Evolutionary conservation across 2,797 vertebrate species (phyloP), one percentile per base, ranked within the genome.

Genomic region (Coregonus ussuriensis): DNA sequence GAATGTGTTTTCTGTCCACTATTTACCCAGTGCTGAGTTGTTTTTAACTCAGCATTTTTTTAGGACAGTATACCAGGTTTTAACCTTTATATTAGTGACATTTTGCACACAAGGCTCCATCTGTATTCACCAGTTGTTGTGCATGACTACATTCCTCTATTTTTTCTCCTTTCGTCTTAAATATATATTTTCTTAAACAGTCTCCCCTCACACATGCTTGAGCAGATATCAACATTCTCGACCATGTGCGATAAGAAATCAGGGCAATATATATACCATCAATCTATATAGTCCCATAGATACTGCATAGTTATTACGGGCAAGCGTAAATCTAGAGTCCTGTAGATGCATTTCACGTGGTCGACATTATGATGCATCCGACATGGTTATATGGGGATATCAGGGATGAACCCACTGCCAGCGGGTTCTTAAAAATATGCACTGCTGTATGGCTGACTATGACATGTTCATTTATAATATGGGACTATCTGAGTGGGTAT

Each of bases 391-490:
- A 68, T 1, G 78, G 85, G 72, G 85, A 86, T 87, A 85, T 91
- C 87, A 86, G 88, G 87, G 89, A 88, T 79, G 71, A 81, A 84
- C 80, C 81, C 83, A 56, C 73, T 74, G 83, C 84, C 78, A 76
- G 84, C 79, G 84, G 74, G 75, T 37, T 82, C 88, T 89, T 88
- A 89, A 89, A 90, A 84, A 89, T 89, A 88, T 82, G 16, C 69
- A 71, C 56, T 31, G 76, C 80, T 82, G 81, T 76, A 86, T 51
- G 66, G 82, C 88, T 91, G 86, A 54, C 47, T 16, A 89, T 88
- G 86, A 85, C 83, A 54, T 83, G 80, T 53, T 35, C 86, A 84
- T 88, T 86, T 87, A 78, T 73, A 83, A 78, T 77, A 71, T 72
- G 71, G 85, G 66, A 83, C 25, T 83, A 81, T 77, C 69, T 51